phyloP scores from a whole-genome alignment of 2,113 vertebrate genomes.

The Psephotus haematonotus region DNA sequence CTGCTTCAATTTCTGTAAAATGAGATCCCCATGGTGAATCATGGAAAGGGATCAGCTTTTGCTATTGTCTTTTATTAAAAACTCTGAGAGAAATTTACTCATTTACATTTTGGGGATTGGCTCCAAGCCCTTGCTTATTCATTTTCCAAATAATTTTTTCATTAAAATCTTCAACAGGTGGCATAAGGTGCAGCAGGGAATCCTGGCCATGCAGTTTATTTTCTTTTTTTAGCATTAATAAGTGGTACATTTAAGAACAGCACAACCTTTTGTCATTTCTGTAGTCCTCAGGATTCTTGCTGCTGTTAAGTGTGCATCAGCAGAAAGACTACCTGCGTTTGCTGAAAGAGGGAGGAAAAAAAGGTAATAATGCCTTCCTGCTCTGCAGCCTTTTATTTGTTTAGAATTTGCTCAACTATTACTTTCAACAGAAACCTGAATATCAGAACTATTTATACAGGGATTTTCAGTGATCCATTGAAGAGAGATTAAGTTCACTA shows the following conservation, averaged over 20 bases:
- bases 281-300: background rate
- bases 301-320: conserved; percentile 10
- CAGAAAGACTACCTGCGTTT: background rate
- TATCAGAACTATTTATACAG: conserved; percentile 47
- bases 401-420: conserved; percentile 34
- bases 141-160: background rate
- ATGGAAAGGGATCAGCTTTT: conserved; percentile 32
- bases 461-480: conserved; percentile 31
- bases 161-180: background rate
- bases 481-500: conserved; percentile 16
- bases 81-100: background rate
- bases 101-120: background rate
- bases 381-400: background rate
- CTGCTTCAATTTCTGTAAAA: conserved; percentile 44
- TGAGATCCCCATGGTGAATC: conserved; percentile 19
- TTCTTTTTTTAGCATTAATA: background rate
- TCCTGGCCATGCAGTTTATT: background rate
- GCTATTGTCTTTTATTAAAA: conserved; percentile 54
- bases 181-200: background rate
- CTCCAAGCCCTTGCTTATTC: background rate
- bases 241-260: background rate
- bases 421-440: conserved; percentile 39
- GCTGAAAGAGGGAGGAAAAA: background rate
- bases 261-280: background rate
- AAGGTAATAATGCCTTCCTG: background rate